Base-by-base conservation (phyloP, 2,888 invertebrate species). In the Drosophila suboccidentalis region DNA sequence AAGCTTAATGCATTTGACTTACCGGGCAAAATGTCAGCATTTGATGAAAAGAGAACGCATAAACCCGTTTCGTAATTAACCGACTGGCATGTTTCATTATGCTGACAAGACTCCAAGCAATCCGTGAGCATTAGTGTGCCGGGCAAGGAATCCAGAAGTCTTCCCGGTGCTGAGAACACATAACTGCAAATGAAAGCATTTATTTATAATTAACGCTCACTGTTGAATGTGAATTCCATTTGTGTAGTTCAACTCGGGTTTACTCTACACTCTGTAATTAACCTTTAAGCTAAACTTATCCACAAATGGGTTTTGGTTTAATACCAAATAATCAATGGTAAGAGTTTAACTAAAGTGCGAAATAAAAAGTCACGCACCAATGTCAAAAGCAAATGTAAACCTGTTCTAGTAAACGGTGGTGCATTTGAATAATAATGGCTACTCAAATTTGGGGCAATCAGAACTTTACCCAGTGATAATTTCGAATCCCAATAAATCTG, bases 21-120 rank as follows among this genome's bases (percentile, higher is more conserved):
- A 97, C 97, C 97, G 93, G 97, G 97, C 91, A 97, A 94, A 93
- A 95, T 95, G 93, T 97, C 97, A 81, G 97, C 97, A 93, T 97
- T 97, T 51, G 97, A 96, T 90, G 96, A 96, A 94, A 98, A 97
- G 78, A 98, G 95, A 80, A 98, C 97, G 93, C 98, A 98, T 60
- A 98, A 95, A 79, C 98, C 98, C 66, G 98, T 98, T 94, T 98
- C 98, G 94, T 97, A 98, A 94, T 98, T 98, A 93, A 97, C 96
- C 80, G 97, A 96, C 92, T 96, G 96, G 93, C 98, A 98, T 88
- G 96, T 96, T 93, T 97, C 96, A 94, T 97, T 97, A 91, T 95
- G 95, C 93, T 97, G 97, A 93, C 98, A 98, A 91, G 96, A 96
- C 94, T 97, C 97, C 90, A 98, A 94, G 94, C 98, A 98, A 93